phyloP scores from a whole-genome alignment of 1,140 invertebrate species.

The Hylyphantes graminicola region DNA sequence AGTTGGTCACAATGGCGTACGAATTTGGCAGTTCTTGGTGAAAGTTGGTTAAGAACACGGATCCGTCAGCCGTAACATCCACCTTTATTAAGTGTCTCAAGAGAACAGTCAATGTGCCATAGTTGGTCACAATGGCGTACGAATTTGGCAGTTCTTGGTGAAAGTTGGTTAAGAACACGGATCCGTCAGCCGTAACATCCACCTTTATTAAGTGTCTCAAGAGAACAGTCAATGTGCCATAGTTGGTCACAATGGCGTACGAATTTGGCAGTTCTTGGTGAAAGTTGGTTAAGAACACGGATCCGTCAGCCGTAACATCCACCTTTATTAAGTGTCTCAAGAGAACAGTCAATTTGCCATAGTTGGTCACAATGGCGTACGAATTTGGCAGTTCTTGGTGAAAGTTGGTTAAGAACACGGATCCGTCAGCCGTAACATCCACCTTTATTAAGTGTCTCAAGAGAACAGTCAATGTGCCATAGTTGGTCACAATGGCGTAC shows the following conservation, averaged over 20 bases:
- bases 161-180: neutral
- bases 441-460: too few species aligned
- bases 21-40: neutral
- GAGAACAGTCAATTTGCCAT: too few species aligned
- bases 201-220: too few species aligned
- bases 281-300: neutral
- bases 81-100: too few species aligned
- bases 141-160: neutral
- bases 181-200: too few species aligned
- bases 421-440: too few species aligned
- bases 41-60: neutral
- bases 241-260: conserved; percentile 44
- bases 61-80: too few species aligned
- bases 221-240: too few species aligned
- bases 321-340: too few species aligned
- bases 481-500: conserved; percentile 44
- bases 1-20: conserved; percentile 44
- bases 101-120: too few species aligned
- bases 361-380: conserved; percentile 44
- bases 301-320: too few species aligned
- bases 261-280: neutral
- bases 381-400: neutral
- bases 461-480: too few species aligned
- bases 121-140: conserved; percentile 44
- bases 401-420: neutral